Evolutionary conservation across 2,888 invertebrate genomes (phyloP).

Genomic region (Cephus pygmeus): DNA sequence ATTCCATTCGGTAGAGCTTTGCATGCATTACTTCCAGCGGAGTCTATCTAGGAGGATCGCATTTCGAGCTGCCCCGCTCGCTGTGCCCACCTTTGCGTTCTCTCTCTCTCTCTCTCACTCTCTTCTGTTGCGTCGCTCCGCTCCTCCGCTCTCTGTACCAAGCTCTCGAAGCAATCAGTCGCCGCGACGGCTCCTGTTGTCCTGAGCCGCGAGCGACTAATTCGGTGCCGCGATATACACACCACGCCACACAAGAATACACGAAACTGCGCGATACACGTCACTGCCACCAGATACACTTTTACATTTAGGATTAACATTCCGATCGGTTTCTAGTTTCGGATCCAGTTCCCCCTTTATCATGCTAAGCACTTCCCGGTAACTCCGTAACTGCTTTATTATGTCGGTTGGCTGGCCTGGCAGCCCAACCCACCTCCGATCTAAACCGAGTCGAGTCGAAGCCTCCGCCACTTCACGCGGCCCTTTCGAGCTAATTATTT

Average conservation of each 20-base stretch:
- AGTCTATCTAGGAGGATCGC: constrained; percentile 6
- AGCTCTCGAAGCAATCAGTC: no score
- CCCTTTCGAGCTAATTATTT: no score
- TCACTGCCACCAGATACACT: not conserved
- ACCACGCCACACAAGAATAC: not conserved
- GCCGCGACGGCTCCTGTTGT: no score
- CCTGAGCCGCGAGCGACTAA: no score
- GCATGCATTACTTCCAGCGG: constrained; percentile 11
- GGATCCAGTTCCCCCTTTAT: constrained; percentile 18
- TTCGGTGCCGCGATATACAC: not conserved
- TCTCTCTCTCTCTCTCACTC: not conserved
- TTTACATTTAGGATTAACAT: constrained; percentile 20
- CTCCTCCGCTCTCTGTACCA: no score
- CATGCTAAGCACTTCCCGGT: constrained; percentile 16
- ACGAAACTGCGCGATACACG: not conserved
- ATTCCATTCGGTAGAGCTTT: constrained; percentile 16
- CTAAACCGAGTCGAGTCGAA: no score
- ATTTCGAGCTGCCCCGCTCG: constrained; percentile 3
- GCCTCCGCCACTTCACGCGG: no score
- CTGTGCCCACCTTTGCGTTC: not conserved
- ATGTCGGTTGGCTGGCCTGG: not conserved
- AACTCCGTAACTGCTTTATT: constrained; percentile 14
- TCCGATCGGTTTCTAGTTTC: constrained; percentile 21
- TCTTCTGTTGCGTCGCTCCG: not conserved
- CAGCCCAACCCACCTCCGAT: no score